Conservation (phyloP, 2,888 invertebrate genomes). For the Mantis religiosa region DNA sequence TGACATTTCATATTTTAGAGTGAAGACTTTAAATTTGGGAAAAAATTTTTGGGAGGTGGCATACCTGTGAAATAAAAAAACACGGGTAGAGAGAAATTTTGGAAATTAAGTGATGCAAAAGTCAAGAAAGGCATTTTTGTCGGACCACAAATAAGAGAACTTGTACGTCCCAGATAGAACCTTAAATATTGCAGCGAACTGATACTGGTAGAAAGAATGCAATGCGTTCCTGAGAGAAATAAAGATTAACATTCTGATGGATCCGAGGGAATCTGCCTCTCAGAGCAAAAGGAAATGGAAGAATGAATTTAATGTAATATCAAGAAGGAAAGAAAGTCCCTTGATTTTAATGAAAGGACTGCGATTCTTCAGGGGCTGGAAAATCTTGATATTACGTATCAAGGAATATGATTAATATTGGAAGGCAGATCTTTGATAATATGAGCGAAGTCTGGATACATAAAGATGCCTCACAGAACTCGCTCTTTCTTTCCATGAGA, state of each 20-base stretch:
- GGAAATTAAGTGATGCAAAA: too few species aligned
- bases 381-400: background rate
- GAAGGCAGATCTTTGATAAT: background rate
- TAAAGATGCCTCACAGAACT: background rate
- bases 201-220: too few species aligned
- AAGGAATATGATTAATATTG: background rate
- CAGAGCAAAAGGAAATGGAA: background rate
- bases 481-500: too few species aligned
- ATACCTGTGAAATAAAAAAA: too few species aligned
- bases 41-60: too few species aligned
- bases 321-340: background rate
- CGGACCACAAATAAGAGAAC: too few species aligned
- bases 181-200: too few species aligned
- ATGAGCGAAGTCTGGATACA: background rate
- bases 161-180: too few species aligned
- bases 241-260: background rate
- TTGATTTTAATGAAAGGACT: background rate
- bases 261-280: background rate
- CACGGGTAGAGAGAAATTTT: too few species aligned
- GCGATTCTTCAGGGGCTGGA: background rate
- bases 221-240: background rate
- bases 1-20: too few species aligned
- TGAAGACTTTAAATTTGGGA: too few species aligned
- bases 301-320: background rate
- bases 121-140: too few species aligned